Conservation (phyloP, 2,888 invertebrate genomes). For the Scrobipalpa atriplicella region DNA sequence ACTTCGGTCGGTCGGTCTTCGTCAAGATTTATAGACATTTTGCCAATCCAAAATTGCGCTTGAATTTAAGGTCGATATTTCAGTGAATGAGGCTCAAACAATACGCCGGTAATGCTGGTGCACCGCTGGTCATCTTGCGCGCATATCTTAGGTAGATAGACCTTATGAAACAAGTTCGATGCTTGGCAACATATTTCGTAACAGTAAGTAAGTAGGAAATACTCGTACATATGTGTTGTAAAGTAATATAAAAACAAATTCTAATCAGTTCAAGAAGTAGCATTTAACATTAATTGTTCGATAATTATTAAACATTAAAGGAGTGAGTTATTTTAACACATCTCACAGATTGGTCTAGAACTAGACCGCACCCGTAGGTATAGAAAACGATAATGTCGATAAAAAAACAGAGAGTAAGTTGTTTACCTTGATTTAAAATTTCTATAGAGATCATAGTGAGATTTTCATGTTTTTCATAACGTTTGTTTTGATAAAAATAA, state of each 20-base stretch:
- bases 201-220: not conserved
- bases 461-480: not conserved
- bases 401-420: not conserved
- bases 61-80: too few relatives aligned
- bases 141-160: not conserved
- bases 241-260: not conserved
- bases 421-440: not conserved
- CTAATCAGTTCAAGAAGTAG: not conserved
- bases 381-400: too few relatives aligned
- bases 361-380: too few relatives aligned
- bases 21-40: too few relatives aligned
- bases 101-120: too few relatives aligned
- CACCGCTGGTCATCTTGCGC: not conserved
- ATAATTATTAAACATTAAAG: not conserved
- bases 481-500: too few relatives aligned
- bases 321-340: too few relatives aligned
- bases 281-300: not conserved
- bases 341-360: too few relatives aligned
- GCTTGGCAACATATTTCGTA: slow-evolving; percentile 11
- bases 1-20: too few relatives aligned
- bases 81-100: too few relatives aligned
- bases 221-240: not conserved
- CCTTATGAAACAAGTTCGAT: slow-evolving; percentile 13
- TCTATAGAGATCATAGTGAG: not conserved
- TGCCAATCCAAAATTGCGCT: too few relatives aligned